Conservation (phyloP, 2,888 invertebrate species). For the Amphiduros pacificus region DNA sequence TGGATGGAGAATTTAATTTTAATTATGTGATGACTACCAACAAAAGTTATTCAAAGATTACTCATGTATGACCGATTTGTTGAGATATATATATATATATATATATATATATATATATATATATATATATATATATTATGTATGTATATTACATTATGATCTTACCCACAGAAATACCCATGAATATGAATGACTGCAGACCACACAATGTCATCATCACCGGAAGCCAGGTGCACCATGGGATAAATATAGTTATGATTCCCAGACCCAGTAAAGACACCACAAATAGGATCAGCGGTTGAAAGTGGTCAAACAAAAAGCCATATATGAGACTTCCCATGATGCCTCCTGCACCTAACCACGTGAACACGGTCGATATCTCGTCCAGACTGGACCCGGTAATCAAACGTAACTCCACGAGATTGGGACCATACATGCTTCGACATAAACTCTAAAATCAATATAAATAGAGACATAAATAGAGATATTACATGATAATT, state of each 20-base stretch:
- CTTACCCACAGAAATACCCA: slow-evolving; percentile 12
- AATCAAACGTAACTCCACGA: slow-evolving; percentile 6
- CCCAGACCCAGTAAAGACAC: neutral
- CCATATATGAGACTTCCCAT: slow-evolving; percentile 12
- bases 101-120: too few relatives aligned
- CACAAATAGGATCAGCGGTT: slow-evolving; percentile 8
- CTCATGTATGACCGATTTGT: too few relatives aligned
- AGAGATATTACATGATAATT: too few relatives aligned
- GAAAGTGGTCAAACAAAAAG: slow-evolving; percentile 5
- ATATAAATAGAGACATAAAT: too few relatives aligned
- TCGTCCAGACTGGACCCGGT: slow-evolving; percentile 1
- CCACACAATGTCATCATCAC: slow-evolving; percentile 6
- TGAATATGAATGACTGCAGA: slow-evolving; percentile 10
- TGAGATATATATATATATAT: too few relatives aligned
- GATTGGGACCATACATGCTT: slow-evolving; percentile 8
- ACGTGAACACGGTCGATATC: slow-evolving; percentile 16
- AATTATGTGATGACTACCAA: too few relatives aligned
- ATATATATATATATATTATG: too few relatives aligned
- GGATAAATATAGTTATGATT: neutral
- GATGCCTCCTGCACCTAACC: slow-evolving; percentile 13
- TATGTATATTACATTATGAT: too few relatives aligned
- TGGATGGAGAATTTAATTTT: too few relatives aligned
- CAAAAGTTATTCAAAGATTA: too few relatives aligned
- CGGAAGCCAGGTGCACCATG: neutral
- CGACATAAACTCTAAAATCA: slow-evolving; percentile 8